Evolutionary conservation across 2,113 vertebrate genomes (phyloP).

Genomic region (Equus przewalskii): DNA sequence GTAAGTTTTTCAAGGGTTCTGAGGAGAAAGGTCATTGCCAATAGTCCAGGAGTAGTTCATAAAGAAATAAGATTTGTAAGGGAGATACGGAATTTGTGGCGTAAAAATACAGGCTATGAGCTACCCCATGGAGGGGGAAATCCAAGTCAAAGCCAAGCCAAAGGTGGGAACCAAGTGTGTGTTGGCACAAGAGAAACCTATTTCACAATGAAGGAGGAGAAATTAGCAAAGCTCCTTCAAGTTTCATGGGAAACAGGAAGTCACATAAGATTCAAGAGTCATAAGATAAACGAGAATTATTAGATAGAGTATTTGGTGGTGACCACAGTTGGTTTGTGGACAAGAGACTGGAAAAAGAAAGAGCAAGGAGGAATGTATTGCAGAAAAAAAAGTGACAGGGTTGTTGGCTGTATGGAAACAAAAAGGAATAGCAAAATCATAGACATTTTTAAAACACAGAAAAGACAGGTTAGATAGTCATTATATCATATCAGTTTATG

Average conservation of each 20-base stretch:
- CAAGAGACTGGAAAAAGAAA: neutral
- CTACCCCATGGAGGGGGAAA: neutral
- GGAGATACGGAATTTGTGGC: neutral
- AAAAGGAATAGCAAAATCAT: neutral
- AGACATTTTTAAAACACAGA: neutral
- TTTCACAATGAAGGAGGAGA: neutral
- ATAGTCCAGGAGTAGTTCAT: too few relatives aligned
- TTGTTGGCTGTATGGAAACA: neutral
- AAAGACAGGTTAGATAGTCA: neutral
- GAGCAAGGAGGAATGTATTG: neutral
- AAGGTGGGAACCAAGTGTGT: neutral
- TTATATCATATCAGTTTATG: neutral
- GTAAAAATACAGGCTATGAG: neutral
- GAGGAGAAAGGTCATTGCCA: neutral
- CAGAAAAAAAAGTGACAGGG: neutral
- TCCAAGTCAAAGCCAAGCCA: neutral
- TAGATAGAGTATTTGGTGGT: neutral
- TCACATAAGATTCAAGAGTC: neutral
- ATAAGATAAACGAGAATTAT: neutral
- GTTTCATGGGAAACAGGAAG: constrained; percentile 47
- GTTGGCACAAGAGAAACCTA: neutral
- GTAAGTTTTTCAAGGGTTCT: neutral
- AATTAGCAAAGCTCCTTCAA: neutral
- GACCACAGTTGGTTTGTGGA: neutral
- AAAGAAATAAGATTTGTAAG: neutral